Percentiles rank a stretch among this genome's conserved stretches.
Evolutionary conservation across 2,797 vertebrate species (phyloP).

Genomic region (Platalea minor): DNA sequence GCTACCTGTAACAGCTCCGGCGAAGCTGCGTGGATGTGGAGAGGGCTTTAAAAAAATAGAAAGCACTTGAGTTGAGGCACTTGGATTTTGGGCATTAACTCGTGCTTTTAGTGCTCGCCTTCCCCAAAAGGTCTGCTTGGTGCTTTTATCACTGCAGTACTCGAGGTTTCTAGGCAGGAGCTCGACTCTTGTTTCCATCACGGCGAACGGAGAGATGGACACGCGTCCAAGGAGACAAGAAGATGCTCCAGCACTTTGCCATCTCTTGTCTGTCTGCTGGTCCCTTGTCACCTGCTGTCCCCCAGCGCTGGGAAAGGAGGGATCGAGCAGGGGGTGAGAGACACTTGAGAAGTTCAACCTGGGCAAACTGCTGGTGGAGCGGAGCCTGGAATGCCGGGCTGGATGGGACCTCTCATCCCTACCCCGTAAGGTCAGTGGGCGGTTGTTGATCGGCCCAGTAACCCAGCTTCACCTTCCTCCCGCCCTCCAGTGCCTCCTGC

Average conservation of each 20-base stretch:
- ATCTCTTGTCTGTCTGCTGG: not conserved
- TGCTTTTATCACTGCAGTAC: not conserved
- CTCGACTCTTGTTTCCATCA: not conserved
- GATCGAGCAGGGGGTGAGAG: not conserved
- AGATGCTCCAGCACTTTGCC: not conserved
- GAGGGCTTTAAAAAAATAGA: not conserved
- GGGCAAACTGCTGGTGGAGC: not conserved
- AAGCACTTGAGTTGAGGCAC: not conserved
- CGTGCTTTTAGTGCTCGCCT: not conserved
- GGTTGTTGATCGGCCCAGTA: constrained; percentile 33
- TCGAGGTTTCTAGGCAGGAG: not conserved
- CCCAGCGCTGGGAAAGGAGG: not conserved
- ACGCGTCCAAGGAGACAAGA: not conserved
- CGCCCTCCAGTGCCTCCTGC: not conserved
- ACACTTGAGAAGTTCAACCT: constrained; percentile 7
- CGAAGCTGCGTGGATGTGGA: not conserved
- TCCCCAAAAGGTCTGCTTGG: not conserved
- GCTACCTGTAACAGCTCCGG: not conserved
- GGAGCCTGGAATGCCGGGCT: not conserved
- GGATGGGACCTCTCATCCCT: not conserved
- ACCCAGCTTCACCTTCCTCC: constrained; percentile 21
- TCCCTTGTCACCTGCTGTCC: not conserved
- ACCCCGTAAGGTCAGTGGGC: not conserved
- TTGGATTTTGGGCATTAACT: not conserved
- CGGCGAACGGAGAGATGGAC: fast-evolving